Evolutionary conservation across 2,113 vertebrate species (phyloP), one percentile per base, ranked within the genome.

Genomic region (Brachypodius melanocephalos): DNA sequence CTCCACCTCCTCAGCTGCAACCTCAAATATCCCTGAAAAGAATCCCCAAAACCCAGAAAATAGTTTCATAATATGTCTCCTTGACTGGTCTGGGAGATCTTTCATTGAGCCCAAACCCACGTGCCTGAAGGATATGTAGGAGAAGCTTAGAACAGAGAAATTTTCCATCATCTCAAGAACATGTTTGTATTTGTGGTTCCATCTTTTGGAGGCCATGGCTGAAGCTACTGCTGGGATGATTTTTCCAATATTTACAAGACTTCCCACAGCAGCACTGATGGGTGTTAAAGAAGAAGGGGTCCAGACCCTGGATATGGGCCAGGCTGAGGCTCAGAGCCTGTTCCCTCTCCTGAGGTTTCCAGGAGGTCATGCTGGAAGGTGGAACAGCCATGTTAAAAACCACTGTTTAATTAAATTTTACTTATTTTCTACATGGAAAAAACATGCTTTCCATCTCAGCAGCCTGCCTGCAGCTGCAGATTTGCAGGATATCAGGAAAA

Each of bases 341-440:
- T 17, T 24, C 17, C 38, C 57, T 16, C 15, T 63, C 69, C 14
- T 4, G 0, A 10, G 22, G 3, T 49, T 69, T 78, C 36, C 61
- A 25, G 9, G 26, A 40, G 6, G 62, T 2, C 5, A 13, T 0
- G 0, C 3, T 12, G 21, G 36, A 61, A 22, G 13, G 42, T 22
- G 4, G 22, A 78, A 71, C 32, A 18, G 40, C 3, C 24, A 15
- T 1, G 0, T 14, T 45, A 38, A 46, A 42, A 66, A 45, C 0
- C 12, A 28, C 4, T 38, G 8, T 59, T 10, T 5, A 17, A 46
- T 67, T 12, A 51, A 31, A 6, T 17, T 77, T 36, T 2, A 32
- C 15, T 40, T 29, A 7, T 51, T 73, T 93, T 92, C 71, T 75
- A 5, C 10, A 26, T 11, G 11, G 42, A 24, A 52, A 67, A 65